Conservation (phyloP, 2,113 vertebrate species). For the Gobiocypris rarus region DNA sequence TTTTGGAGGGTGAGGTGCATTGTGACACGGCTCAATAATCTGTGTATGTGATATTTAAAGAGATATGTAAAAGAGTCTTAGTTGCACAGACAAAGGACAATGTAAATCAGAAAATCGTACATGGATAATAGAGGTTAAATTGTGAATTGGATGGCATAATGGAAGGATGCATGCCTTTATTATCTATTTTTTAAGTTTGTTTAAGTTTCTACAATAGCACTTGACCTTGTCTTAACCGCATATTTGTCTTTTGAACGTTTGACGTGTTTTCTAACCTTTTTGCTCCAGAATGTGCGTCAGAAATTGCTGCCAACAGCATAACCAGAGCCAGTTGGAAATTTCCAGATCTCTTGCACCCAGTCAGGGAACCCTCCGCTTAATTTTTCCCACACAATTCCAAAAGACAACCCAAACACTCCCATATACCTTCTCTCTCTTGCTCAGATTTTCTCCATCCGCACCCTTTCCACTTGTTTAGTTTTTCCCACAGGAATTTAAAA, state of each 20-base stretch:
- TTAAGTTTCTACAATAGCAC: slow-evolving; percentile 55
- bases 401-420: slow-evolving; percentile 51
- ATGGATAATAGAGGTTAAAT: background rate
- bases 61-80: background rate
- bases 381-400: slow-evolving; percentile 63
- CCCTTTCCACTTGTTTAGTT: slow-evolving; percentile 56
- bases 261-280: slow-evolving; percentile 69
- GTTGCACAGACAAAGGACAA: background rate
- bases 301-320: slow-evolving; percentile 60
- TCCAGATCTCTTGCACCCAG: slow-evolving; percentile 65
- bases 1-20: slow-evolving; percentile 56
- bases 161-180: background rate
- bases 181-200: slow-evolving; percentile 1
- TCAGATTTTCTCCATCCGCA: slow-evolving; percentile 49
- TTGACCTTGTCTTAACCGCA: slow-evolving; percentile 56
- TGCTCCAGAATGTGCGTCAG: slow-evolving; percentile 68
- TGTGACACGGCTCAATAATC: slow-evolving; percentile 37
- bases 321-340: slow-evolving; percentile 65
- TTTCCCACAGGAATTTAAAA: slow-evolving; percentile 49
- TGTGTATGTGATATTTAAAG: slow-evolving; percentile 25
- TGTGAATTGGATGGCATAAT: background rate
- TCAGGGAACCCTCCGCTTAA: slow-evolving; percentile 56
- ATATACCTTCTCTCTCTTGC: slow-evolving; percentile 63
- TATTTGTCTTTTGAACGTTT: slow-evolving; percentile 58
- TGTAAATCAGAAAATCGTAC: background rate